Conservation (phyloP, 2,888 invertebrate genomes). For the Cephus pygmeus region DNA sequence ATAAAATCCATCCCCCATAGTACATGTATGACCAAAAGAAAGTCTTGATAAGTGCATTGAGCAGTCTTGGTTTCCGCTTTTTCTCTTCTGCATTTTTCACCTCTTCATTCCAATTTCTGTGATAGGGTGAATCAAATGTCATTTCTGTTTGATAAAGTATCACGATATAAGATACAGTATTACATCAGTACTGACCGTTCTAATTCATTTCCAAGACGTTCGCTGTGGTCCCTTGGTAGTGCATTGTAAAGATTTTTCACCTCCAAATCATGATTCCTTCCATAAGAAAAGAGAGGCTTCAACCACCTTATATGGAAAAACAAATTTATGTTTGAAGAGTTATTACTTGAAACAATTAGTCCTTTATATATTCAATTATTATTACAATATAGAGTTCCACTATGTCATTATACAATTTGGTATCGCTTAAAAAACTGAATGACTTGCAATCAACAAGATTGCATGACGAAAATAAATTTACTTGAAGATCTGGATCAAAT, state of each 20-base stretch:
- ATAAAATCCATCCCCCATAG: conserved; percentile 71
- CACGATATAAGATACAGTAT: neutral
- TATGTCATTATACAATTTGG: too few species aligned
- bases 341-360: neutral
- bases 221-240: conserved; percentile 73
- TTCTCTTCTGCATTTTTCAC: conserved; percentile 66
- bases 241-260: conserved; percentile 76
- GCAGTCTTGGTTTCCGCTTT: conserved; percentile 71
- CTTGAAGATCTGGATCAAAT: neutral
- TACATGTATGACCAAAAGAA: conserved; percentile 73
- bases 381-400: neutral
- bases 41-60: conserved; percentile 71
- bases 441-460: neutral
- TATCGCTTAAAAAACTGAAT: neutral
- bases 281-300: conserved; percentile 73
- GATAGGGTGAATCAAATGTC: conserved; percentile 2
- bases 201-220: conserved; percentile 74
- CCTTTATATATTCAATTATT: neutral
- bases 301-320: conserved; percentile 72
- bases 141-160: neutral
- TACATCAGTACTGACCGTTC: conserved; percentile 66
- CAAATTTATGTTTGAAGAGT: too few species aligned
- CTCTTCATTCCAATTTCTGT: conserved; percentile 73
- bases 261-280: conserved; percentile 73
- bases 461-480: neutral